These are phyloP conservation scores for Drosophila tsacasi DNA, from an alignment of 1,140 invertebrate species.

Conservation along the genomic window DNA sequence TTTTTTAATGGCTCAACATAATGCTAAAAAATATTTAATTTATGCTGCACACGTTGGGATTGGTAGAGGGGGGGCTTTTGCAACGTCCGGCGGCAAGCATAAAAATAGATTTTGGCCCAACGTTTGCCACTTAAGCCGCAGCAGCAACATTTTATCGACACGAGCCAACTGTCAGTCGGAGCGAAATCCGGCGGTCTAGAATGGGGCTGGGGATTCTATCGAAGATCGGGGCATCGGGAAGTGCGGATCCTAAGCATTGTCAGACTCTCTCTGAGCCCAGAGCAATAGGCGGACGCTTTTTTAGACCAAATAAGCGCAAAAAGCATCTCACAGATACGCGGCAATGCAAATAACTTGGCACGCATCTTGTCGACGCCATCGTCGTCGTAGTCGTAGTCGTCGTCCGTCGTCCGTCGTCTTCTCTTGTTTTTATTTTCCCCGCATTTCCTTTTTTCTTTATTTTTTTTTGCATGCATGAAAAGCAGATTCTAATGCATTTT, in stretches of 20 bases:
- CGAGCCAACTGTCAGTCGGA: conserved; percentile 77
- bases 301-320: conserved; percentile 83
- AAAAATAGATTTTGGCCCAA: conserved; percentile 72
- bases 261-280: conserved; percentile 63
- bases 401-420: conserved; percentile 14
- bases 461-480: conserved; percentile 69
- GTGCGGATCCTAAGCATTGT: conserved; percentile 73
- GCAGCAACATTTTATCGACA: conserved; percentile 79
- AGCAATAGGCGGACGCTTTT: conserved; percentile 60
- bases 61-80: conserved; percentile 18
- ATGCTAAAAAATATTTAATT: conserved; percentile 26
- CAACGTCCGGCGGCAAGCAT: conserved; percentile 56
- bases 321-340: conserved; percentile 68
- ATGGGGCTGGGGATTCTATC: conserved; percentile 28
- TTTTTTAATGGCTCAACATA: neutral
- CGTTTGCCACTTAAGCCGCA: conserved; percentile 73
- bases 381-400: conserved; percentile 20
- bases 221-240: conserved; percentile 47
- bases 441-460: conserved; percentile 11
- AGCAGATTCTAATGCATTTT: conserved; percentile 81
- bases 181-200: conserved; percentile 47
- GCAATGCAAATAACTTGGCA: conserved; percentile 82
- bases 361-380: conserved; percentile 56
- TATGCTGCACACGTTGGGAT: conserved; percentile 48
- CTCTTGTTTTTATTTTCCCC: conserved; percentile 40